Evolutionary conservation across 2,888 invertebrate genomes (phyloP), one percentile per base, ranked within the genome.

Genomic region (Aspidapion aeneum): DNA sequence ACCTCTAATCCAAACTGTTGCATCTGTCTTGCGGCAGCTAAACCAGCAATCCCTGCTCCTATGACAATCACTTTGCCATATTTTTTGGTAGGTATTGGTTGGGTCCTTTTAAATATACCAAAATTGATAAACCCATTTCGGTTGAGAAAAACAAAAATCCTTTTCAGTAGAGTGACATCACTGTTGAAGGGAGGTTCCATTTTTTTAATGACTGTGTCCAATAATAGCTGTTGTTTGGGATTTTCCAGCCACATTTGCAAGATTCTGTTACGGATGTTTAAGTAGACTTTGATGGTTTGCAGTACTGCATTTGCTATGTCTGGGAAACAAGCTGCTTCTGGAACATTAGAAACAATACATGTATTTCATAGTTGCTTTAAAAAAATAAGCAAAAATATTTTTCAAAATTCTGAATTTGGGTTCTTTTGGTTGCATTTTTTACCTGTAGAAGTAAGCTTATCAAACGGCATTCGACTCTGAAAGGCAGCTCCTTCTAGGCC

Each of bases 81-180:
- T 71, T 88, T 87, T 73, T 88, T 87, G 17, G 77, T 75, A 3
- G 88, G 86, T 65, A 87, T 84, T 61, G 91, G 89, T 75, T 91
- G 91, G 1, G 92, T 79, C 49, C 94, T 85, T 77, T 96, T 94
- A 80, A 95, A 99, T 58, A 97, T 90, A 0, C 99, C 99, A 83
- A 95, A 98, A 82, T 99, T 99, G 67, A 99, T 96, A 74, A 93
- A 96, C 1, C 98, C 98, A 80, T 98, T 95, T 55, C 99, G 86
- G 75, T 98, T 95, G 49, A 99, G 83, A 79, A 93, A 99, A 0
- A 92, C 90, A 81, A 96, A 96, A 22, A 94, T 87, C 69, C 97
- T 86, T 75, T 88, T 86, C 1, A 96, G 87, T 19, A 98, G 80
- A 7, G 88, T 87, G 2, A 90, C 87, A 80, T 98, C 97, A 75